Base-by-base conservation (phyloP, 2,113 vertebrate genomes). In the Nannobrachium achirus region DNA sequence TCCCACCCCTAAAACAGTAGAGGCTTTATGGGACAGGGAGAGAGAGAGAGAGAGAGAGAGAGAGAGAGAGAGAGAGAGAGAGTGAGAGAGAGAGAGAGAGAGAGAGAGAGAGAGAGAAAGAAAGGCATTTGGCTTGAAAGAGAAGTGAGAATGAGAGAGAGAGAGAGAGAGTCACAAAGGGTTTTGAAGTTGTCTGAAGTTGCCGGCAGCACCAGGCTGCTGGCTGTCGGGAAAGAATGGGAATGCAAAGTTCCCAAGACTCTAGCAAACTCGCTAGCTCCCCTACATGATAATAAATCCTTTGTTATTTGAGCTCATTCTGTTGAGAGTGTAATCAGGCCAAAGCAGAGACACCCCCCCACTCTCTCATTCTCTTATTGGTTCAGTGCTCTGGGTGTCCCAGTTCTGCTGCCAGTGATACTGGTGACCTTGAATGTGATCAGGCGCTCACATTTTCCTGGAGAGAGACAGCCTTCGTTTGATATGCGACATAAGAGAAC, bases 261-360 rank as follows among this genome's bases (percentile, higher is more conserved):
- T 53, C 53, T 79, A 63, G 79, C 65, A 18, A 14, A 41, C 74
- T 79, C 81, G 78, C 73, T n/a, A 14, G 3, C 56, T 42, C 56
- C 65, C 72, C 66, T 79, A 56, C 25, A 42, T 75, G 82, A 90
- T 86, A 86, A 89, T 84, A 88, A 90, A 76, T 81, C 82, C 83
- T 89, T 90, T 89, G 87, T 88, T 81, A 59, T 63, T 61, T 75
- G 85, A 85, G 67, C 76, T 82, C 84, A 87, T 88, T 90, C 82
- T 87, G 70, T 66, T 60, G 7, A 58, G 39, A 15, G 38, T 3
- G 39, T 58, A 85, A 86, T 88, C 86, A 86, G 82, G 82, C 67
- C 79, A 78, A 69, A 60, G 86, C 77, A 86, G 69, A 82, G 78
- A 59, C 71, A 44, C 74, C 81, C 76, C 82, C 68, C 81, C 72